These are phyloP conservation scores for Nasonia longicornis DNA, from an alignment of 1,140 invertebrate genomes.

Conservation along the genomic window DNA sequence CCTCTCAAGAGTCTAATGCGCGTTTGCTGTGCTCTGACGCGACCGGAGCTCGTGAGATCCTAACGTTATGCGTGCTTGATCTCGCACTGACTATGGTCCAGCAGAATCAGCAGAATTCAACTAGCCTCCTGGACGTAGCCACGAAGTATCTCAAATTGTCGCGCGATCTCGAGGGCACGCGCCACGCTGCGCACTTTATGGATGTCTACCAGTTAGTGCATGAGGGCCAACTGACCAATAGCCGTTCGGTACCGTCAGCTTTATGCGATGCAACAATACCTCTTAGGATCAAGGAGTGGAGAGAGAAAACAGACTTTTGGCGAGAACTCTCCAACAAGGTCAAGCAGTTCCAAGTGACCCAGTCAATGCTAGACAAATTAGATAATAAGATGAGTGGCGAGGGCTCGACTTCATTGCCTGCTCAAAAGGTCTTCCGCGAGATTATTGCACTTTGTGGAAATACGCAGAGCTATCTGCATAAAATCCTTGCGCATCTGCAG, in stretches of 20 bases:
- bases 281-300: conserved; percentile 51
- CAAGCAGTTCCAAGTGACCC: conserved; percentile 33
- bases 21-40: conserved; percentile 46
- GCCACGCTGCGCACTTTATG: conserved; percentile 42
- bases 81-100: conserved; percentile 57
- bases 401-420: background rate
- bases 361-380: background rate
- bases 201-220: conserved; percentile 55
- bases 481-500: conserved; percentile 54
- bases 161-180: conserved; percentile 51
- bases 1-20: conserved; percentile 57
- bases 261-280: conserved; percentile 54
- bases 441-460: conserved; percentile 50
- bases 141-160: conserved; percentile 56
- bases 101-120: conserved; percentile 28
- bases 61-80: conserved; percentile 59
- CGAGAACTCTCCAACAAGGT: conserved; percentile 47
- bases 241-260: background rate
- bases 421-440: conserved; percentile 49
- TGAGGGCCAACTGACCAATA: conserved; percentile 46
- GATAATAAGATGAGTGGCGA: background rate
- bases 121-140: conserved; percentile 57
- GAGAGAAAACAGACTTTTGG: conserved; percentile 57
- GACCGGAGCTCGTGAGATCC: conserved; percentile 52
- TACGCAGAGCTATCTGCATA: conserved; percentile 55